Evolutionary conservation across 2,797 vertebrate species (phyloP).

Genomic region (Tiaroga cobitis): DNA sequence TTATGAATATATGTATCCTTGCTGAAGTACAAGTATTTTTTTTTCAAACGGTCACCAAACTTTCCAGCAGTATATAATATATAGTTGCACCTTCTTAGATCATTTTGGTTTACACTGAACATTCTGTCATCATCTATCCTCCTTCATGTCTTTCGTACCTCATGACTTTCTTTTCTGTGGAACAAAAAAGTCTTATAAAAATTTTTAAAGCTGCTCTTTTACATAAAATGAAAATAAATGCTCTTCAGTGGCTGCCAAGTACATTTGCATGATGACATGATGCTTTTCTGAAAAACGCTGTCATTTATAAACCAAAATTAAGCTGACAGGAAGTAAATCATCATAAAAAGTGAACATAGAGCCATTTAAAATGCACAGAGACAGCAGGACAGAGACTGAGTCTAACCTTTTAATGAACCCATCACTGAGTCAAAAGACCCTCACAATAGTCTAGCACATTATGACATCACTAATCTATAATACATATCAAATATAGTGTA

Average conservation of each 20-base stretch:
- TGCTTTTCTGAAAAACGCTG: conserved; percentile 14
- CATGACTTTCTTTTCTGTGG: background rate
- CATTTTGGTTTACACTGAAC: background rate
- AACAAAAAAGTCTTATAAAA: background rate
- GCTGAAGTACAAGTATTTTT: background rate
- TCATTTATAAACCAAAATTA: conserved; percentile 23
- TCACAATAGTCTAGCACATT: background rate
- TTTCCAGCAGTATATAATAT: background rate
- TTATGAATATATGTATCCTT: background rate
- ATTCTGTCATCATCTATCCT: background rate
- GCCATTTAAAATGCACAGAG: background rate
- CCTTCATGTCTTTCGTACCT: background rate
- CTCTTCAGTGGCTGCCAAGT: conserved; percentile 11
- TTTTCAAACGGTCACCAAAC: background rate
- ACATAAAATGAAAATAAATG: conserved; percentile 6
- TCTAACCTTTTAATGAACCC: conserved; percentile 14
- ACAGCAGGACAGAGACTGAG: background rate
- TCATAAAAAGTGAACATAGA: background rate
- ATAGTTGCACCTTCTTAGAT: background rate
- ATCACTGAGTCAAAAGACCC: background rate
- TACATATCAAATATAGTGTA: background rate
- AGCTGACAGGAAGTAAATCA: background rate
- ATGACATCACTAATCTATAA: background rate
- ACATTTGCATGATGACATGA: conserved; percentile 13
- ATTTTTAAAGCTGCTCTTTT: conserved; percentile 6